Percentiles rank a stretch among this genome's conserved stretches.
Conservation (phyloP, 1,140 invertebrate genomes). For the Sinella curviseta region DNA sequence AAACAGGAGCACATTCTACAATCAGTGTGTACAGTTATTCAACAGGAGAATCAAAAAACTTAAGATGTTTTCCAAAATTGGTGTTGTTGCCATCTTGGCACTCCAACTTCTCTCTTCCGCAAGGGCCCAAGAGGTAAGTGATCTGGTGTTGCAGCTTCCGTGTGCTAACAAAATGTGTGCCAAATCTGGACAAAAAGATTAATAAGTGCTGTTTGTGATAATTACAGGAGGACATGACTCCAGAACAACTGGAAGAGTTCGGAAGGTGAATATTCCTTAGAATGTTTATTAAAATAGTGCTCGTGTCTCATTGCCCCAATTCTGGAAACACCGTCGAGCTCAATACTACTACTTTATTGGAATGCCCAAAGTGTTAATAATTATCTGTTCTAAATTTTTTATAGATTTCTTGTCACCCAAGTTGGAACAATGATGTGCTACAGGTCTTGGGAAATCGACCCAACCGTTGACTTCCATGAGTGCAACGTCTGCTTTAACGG, state of each 20-base stretch:
- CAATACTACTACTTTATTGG: too few species aligned
- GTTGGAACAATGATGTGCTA: constrained; percentile 29
- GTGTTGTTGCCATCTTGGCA: background rate
- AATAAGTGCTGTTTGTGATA: background rate
- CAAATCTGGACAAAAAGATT: background rate
- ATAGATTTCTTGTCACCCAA: constrained; percentile 23
- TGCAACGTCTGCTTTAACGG: constrained; percentile 21
- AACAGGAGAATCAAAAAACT: too few species aligned
- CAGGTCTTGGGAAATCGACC: constrained; percentile 21
- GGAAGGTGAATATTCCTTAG: background rate
- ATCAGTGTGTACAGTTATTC: too few species aligned
- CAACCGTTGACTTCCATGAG: constrained; percentile 9
- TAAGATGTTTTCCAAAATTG: constrained; percentile 10
- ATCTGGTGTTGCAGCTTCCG: background rate
- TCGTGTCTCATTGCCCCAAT: too few species aligned
- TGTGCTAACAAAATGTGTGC: background rate
- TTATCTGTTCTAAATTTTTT: background rate
- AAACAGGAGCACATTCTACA: too few species aligned
- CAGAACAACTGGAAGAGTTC: constrained; percentile 10
- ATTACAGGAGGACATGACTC: background rate
- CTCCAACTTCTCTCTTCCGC: background rate
- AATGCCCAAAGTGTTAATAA: background rate
- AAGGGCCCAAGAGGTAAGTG: background rate
- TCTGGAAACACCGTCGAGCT: too few species aligned
- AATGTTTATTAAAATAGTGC: too few species aligned